Percentiles rank a stretch among this genome's conserved stretches.
Evolutionary conservation across 2,888 invertebrate genomes (phyloP).

Genomic region (Athalia cordata): DNA sequence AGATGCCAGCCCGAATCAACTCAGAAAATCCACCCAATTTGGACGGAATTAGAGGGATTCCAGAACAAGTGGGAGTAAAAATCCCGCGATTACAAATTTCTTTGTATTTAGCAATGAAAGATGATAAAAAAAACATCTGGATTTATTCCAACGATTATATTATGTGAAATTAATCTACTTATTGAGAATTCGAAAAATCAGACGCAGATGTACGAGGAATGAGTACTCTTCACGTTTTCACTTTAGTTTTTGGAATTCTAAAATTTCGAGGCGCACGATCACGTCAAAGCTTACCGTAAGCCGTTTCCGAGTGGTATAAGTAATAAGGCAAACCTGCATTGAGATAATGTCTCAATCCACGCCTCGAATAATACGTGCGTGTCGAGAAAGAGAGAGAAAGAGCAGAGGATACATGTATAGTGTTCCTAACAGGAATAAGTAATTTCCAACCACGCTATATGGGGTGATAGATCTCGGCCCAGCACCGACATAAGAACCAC

Average conservation of each 20-base stretch:
- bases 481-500: constrained; percentile 5
- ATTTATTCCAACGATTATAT: neutral
- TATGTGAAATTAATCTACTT: too few species aligned
- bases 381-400: constrained; percentile 11
- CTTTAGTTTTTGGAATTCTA: too few species aligned
- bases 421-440: constrained; percentile 33
- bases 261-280: neutral
- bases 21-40: constrained; percentile 30
- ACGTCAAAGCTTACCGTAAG: constrained; percentile 23
- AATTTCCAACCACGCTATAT: constrained; percentile 31
- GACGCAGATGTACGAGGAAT: too few species aligned
- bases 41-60: constrained; percentile 7
- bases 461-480: constrained; percentile 35
- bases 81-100: neutral
- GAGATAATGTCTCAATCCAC: constrained; percentile 53
- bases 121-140: neutral
- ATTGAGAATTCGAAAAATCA: too few species aligned
- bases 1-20: constrained; percentile 33
- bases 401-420: neutral
- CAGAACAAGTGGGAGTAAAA: neutral
- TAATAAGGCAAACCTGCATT: constrained; percentile 60
- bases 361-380: constrained; percentile 35
- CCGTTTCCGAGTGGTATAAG: constrained; percentile 53
- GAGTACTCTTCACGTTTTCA: too few species aligned
- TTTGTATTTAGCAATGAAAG: neutral